Percentiles rank a stretch among this genome's conserved stretches.
These are phyloP conservation scores for Cephus pygmeus DNA, from an alignment of 2,888 invertebrate species.

Conservation along the genomic window DNA sequence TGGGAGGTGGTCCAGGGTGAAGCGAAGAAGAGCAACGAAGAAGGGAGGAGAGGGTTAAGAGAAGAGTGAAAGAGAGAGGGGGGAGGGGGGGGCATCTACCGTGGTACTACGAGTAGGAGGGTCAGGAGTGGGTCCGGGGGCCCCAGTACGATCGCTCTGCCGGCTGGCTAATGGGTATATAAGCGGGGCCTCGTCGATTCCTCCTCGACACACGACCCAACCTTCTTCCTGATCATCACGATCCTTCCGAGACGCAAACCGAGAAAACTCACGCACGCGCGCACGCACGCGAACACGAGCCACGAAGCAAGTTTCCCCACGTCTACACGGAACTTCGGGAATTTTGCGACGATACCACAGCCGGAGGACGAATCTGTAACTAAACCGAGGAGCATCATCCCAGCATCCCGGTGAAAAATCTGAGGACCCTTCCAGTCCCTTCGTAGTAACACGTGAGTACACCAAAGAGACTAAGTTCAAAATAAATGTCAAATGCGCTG, in stretches of 20 bases:
- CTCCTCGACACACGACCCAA: constrained; percentile 64
- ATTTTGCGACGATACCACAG: background rate
- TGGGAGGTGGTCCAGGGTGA: constrained; percentile 9
- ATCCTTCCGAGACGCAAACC: constrained; percentile 31
- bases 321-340: background rate
- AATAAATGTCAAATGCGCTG: background rate
- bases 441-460: background rate
- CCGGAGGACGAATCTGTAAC: background rate
- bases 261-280: constrained; percentile 55
- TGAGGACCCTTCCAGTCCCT: background rate
- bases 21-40: constrained; percentile 16
- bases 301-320: background rate
- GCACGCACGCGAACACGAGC: constrained; percentile 32
- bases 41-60: constrained; percentile 24
- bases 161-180: constrained; percentile 61
- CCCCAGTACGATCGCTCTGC: constrained; percentile 38
- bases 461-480: background rate
- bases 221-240: constrained; percentile 57
- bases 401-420: background rate
- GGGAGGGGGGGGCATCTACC: constrained; percentile 33
- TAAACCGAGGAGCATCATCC: background rate
- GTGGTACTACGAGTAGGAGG: constrained; percentile 14
- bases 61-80: constrained; percentile 32
- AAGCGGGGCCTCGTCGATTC: constrained; percentile 61
- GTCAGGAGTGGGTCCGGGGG: constrained; percentile 31